Evolutionary conservation across 2,797 vertebrate species (phyloP), one percentile per base, ranked within the genome.

Genomic region (Catamblyrhynchus diadema): DNA sequence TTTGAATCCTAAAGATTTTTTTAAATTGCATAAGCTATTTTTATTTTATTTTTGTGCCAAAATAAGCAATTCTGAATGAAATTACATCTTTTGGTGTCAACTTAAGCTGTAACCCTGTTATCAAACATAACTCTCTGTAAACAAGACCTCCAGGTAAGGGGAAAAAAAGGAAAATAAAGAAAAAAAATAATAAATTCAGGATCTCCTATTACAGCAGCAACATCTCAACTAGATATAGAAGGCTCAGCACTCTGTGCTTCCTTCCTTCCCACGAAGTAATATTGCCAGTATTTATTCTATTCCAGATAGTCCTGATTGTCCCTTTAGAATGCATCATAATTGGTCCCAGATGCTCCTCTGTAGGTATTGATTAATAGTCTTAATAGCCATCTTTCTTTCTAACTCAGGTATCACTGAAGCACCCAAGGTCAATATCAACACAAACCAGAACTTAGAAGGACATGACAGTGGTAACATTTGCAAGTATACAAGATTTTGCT

Each of bases 401-500:
- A 45, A 62, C 39, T 65, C 51, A 17, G 51, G 47, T 65, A 72
- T 50, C 73, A 84, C 61, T 32, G 62, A 61, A 56, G 70, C 19
- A 77, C 32, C 22, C 66, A 47, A 78, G 48, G 81, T 83, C 81
- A 69, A 17, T 73, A 93, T 60, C 70, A 90, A 60, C 37, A 80
- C 33, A 77, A 92, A 65, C 21, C 66, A 74, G 83, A 92, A 86
- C 17, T 86, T 39, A 78, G 83, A 87, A 94, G 37, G 83, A 86
- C n/a, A 2, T 61, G 50, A 90, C 62, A 92, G 69, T 7, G 16
- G 47, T 74, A 93, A 84, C 30, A 82, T 86, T 90, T 24, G 16
- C 85, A 85, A 88, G 54, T 69, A 95, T 86, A 95, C 22, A 87
- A 84, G 67, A 92, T 69, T 79, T 87, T 84, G 45, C 74, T 95